Conservation (phyloP, 2,797 vertebrate species). For the Tolypeutes matacus region DNA sequence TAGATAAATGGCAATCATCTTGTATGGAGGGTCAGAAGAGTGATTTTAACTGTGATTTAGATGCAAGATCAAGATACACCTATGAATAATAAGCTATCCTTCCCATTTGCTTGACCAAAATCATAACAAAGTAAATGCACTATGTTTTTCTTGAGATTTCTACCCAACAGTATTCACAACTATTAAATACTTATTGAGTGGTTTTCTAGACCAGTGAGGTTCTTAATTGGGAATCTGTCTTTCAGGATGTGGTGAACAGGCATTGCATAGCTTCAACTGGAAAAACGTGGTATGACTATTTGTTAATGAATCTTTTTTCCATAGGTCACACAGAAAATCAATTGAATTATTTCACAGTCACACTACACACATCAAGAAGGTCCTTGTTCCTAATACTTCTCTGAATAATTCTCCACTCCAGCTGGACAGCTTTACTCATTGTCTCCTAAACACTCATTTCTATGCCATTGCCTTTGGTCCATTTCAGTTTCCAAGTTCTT, state of each 20-base stretch:
- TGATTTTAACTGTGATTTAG: neutral
- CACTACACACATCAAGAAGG: neutral
- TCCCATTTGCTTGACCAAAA: neutral
- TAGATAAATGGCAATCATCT: neutral
- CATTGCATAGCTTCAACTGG: neutral
- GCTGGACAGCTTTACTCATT: neutral
- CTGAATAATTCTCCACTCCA: neutral
- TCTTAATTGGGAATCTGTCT: conserved; percentile 8
- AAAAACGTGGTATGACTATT: conserved; percentile 36
- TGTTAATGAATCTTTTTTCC: conserved; percentile 64
- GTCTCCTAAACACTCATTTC: neutral
- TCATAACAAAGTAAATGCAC: neutral
- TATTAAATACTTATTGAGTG: neutral
- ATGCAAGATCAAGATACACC: neutral
- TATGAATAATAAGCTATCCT: neutral
- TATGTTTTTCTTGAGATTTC: neutral
- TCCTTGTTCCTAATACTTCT: neutral
- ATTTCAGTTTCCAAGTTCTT: neutral
- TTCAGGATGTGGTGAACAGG: conserved; percentile 29
- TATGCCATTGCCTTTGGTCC: neutral
- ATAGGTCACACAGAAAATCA: conserved; percentile 54
- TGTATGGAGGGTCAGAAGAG: neutral
- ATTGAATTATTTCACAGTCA: conserved; percentile 43
- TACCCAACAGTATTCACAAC: neutral
- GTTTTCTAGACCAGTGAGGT: neutral